These are phyloP conservation scores for Erebia epiphron DNA, from an alignment of 2,888 invertebrate genomes.

Conservation along the genomic window DNA sequence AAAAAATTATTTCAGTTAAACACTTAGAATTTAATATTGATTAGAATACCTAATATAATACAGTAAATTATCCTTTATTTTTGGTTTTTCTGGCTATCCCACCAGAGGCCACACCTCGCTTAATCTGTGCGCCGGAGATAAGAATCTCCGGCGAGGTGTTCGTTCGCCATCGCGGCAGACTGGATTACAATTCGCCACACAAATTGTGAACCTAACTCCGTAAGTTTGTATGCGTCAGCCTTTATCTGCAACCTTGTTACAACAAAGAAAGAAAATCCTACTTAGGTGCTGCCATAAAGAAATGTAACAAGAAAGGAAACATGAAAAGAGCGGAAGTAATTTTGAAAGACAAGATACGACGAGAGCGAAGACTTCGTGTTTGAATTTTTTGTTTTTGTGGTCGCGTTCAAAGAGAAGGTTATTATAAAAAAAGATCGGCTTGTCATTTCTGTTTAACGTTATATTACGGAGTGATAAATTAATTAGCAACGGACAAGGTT, in stretches of 20 bases:
- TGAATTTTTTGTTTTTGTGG: not conserved
- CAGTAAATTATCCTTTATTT: not conserved
- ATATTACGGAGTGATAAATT: not conserved
- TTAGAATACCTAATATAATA: too few species aligned
- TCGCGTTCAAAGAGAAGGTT: not conserved
- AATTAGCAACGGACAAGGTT: not conserved
- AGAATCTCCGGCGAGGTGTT: conserved; percentile 12
- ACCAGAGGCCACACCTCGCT: not conserved
- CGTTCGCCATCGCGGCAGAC: conserved; percentile 2
- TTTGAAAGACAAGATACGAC: not conserved
- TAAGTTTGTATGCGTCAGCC: not conserved
- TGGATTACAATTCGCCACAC: conserved; percentile 14
- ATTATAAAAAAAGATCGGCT: not conserved
- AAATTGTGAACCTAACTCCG: conserved; percentile 8
- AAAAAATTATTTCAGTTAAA: too few species aligned
- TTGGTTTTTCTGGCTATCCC: not conserved
- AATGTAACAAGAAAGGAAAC: conserved; percentile 7
- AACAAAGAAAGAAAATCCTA: conserved; percentile 1
- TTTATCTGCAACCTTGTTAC: conserved; percentile 9
- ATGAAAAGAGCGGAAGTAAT: conserved; percentile 11
- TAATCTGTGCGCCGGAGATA: conserved; percentile 11
- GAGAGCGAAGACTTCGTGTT: not conserved
- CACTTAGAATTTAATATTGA: too few species aligned
- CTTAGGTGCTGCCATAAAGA: not conserved
- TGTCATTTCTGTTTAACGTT: not conserved